phyloP scores from a whole-genome alignment of 1,140 invertebrate genomes.

The Hyles euphorbiae region DNA sequence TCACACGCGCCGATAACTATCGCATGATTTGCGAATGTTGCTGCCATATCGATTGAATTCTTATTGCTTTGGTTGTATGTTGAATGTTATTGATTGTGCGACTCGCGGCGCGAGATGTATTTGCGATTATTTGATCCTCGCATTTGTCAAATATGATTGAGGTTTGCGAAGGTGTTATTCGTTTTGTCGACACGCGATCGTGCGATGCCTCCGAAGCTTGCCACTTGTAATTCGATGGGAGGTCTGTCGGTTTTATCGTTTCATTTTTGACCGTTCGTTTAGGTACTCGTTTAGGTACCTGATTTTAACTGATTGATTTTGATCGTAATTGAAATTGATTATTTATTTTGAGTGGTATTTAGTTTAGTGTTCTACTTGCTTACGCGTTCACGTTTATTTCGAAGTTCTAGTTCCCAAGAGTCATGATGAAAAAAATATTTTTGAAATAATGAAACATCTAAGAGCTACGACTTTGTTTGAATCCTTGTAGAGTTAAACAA shows the following conservation, averaged over 20 bases:
- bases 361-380: neutral
- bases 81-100: slow-evolving; percentile 10
- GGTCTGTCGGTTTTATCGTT: slow-evolving; percentile 26
- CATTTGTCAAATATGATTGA: slow-evolving; percentile 52
- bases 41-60: slow-evolving; percentile 14
- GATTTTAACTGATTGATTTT: too few species aligned
- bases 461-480: too few species aligned
- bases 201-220: slow-evolving; percentile 35
- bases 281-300: too few species aligned
- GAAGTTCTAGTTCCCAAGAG: too few species aligned
- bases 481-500: too few species aligned
- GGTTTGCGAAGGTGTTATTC: slow-evolving; percentile 41
- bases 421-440: too few species aligned
- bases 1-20: slow-evolving; percentile 29
- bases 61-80: slow-evolving; percentile 19
- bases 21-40: slow-evolving; percentile 18
- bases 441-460: too few species aligned
- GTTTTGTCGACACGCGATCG: slow-evolving; percentile 49
- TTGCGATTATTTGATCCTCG: slow-evolving; percentile 37
- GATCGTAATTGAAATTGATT: too few species aligned
- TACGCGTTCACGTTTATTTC: too few species aligned
- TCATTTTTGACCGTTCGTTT: slow-evolving; percentile 7
- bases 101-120: slow-evolving; percentile 7
- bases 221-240: slow-evolving; percentile 47
- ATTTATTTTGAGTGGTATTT: too few species aligned